phyloP scores from a whole-genome alignment of 2,797 vertebrate species.

The Xiphophorus birchmanni region DNA sequence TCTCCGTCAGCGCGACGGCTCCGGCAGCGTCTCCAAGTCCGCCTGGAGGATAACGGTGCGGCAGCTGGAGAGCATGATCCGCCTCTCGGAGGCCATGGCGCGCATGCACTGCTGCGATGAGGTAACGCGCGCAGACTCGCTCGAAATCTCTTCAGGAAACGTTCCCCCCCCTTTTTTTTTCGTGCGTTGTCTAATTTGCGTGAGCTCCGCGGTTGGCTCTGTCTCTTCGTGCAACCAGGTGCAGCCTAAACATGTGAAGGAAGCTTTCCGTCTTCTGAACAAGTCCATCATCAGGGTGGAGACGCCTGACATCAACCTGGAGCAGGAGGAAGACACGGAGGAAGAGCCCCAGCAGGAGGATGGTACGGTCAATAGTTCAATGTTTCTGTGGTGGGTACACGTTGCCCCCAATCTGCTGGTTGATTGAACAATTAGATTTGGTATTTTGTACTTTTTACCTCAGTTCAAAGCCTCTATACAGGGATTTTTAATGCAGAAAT shows the following conservation, averaged over 20 bases:
- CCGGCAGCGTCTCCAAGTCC: slow-evolving; percentile 88
- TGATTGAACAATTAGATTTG: no score
- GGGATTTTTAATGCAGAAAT: neutral
- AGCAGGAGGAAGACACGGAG: slow-evolving; percentile 89
- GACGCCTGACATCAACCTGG: slow-evolving; percentile 96
- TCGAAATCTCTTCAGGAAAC: neutral
- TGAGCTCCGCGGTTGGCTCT: neutral
- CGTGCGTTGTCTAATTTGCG: neutral
- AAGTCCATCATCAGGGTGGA: slow-evolving; percentile 98
- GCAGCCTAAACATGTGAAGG: slow-evolving; percentile 98
- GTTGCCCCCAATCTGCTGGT: neutral
- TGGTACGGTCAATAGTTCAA: slow-evolving; percentile 31
- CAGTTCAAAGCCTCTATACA: neutral
- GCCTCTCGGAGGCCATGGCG: slow-evolving; percentile 95
- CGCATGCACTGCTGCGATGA: slow-evolving; percentile 99
- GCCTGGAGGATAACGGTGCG: slow-evolving; percentile 97
- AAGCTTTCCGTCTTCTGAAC: slow-evolving; percentile 96
- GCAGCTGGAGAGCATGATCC: slow-evolving; percentile 98
- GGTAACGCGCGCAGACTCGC: slow-evolving; percentile 62
- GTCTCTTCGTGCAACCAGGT: slow-evolving; percentile 79
- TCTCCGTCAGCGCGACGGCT: slow-evolving; percentile 91
- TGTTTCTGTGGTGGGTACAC: rapidly evolving
- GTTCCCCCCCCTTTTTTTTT: neutral
- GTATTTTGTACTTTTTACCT: neutral
- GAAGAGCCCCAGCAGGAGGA: slow-evolving; percentile 74